phyloP scores from a whole-genome alignment of 92 coral and sea anemone species.

The Phymanthus crucifer region DNA sequence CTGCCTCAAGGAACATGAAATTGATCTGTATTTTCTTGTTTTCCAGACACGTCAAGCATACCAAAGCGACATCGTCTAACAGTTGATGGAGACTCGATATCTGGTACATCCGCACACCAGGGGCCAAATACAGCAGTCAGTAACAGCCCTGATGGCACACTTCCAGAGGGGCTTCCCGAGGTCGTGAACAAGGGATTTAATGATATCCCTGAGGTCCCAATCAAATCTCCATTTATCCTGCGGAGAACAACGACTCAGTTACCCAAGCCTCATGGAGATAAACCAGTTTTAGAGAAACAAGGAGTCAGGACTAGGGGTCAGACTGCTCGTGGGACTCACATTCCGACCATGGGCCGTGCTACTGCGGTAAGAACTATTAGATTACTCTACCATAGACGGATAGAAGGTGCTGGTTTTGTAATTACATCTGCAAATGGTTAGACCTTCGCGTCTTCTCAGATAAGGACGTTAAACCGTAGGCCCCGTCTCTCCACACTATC shows the following conservation, averaged over 20 bases:
- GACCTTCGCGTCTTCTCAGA: no score
- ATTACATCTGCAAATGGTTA: no score
- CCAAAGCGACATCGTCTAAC: conserved; percentile 57
- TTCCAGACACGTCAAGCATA: conserved; percentile 32
- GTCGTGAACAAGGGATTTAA: conserved; percentile 72
- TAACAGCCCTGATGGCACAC: not conserved
- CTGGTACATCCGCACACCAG: conserved; percentile 21
- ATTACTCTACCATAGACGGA: not conserved
- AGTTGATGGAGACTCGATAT: conserved; percentile 47
- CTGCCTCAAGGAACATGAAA: not conserved
- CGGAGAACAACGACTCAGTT: conserved; percentile 63
- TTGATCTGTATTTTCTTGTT: not conserved
- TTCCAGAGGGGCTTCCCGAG: conserved; percentile 64
- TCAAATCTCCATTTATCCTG: conserved; percentile 67
- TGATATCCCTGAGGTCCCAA: conserved; percentile 58
- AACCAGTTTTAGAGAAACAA: not conserved
- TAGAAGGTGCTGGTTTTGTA: no score
- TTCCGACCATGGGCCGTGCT: conserved; percentile 26
- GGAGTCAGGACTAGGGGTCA: conserved; percentile 41
- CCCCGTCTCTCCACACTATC: no score
- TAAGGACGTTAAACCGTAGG: no score
- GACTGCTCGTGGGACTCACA: conserved; percentile 30
- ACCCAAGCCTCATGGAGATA: conserved; percentile 10
- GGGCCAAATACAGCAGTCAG: not conserved
- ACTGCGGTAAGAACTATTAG: not conserved